Base-by-base conservation (phyloP, 2,113 vertebrate species). In the Petrocephalus microphthalmus region DNA sequence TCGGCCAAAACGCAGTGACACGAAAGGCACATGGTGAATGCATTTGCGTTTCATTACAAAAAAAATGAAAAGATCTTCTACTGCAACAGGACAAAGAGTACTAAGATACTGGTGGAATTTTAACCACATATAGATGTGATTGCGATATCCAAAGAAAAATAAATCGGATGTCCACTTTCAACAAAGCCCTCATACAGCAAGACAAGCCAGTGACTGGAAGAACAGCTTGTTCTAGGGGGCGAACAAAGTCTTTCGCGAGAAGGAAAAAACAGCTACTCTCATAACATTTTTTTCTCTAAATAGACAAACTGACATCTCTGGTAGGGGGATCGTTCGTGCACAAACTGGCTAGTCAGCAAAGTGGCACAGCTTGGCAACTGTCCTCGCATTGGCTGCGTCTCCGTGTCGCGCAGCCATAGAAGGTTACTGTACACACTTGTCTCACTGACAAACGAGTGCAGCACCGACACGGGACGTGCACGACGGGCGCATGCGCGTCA, bases 321-420 rank as follows among this genome's bases (percentile, higher is more conserved):
- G 33, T 10, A 85, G 67, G 22, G 42, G 74, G 74, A 64, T 87
- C 85, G 42, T 45, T 88, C 78, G 78, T 83, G 81, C 52, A 60
- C 87, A 60, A 88, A 88, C 49, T 22, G 74, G 42, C 20, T 49
- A 87, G 53, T 56, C 82, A 88, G 84, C 51, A 54, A 53, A 52
- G 25, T 22, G 29, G 29, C 49, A 85, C 25, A 86, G 88, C 82
- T 84, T 15, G 8, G 33, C 71, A 88, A 2, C 87, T 81, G 52
- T 51, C 19, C 85, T 83, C 6, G n/a, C 25, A 94, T 93, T 94
- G 94, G 94, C 57, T 92, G 82, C 84, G 25, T 86, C 74, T 19
- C 7, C 10, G 29, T 84, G 90, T 91, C 92, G 60, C 33, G 94
- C 92, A 90, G 2, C 89, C 49, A 52, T 90, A 89, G 85, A 92